Evolutionary conservation across 1,140 invertebrate genomes (phyloP).

Genomic region (Nasonia giraulti): DNA sequence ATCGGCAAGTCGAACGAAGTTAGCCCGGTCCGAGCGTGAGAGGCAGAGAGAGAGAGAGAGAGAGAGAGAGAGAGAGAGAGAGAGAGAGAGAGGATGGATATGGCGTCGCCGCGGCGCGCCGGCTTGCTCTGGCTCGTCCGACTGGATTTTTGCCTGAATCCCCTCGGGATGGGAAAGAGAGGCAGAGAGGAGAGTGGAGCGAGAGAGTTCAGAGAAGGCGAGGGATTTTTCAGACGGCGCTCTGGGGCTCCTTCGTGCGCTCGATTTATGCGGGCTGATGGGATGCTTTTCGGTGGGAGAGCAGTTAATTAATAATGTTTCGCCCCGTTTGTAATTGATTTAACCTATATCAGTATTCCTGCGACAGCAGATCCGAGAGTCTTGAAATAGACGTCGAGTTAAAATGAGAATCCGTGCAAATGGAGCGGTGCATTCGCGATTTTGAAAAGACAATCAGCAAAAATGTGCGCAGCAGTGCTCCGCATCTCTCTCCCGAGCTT

Average conservation of each 20-base stretch:
- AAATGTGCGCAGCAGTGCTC: background rate
- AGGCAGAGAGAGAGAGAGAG: too few species aligned
- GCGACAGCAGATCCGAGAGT: too few species aligned
- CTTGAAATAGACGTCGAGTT: too few species aligned
- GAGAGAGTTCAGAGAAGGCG: background rate
- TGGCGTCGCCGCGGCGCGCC: background rate
- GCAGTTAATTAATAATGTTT: background rate
- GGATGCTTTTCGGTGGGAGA: background rate
- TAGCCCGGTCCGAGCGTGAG: background rate
- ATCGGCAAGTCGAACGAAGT: conserved; percentile 50
- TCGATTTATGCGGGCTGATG: background rate
- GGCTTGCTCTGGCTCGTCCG: background rate
- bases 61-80: background rate
- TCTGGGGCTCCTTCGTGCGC: background rate
- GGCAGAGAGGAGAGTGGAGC: background rate
- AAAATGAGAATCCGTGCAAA: background rate
- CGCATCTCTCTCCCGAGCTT: background rate
- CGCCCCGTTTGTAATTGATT: too few species aligned
- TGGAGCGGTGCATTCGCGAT: background rate
- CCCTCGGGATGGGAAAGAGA: background rate
- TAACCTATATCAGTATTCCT: too few species aligned
- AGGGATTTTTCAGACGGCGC: background rate
- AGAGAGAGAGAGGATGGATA: background rate
- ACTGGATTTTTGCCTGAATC: background rate
- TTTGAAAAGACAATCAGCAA: background rate